phyloP scores from a whole-genome alignment of 53 echinoderm and acorn worm species.

The Temnopleurus reevesii region DNA sequence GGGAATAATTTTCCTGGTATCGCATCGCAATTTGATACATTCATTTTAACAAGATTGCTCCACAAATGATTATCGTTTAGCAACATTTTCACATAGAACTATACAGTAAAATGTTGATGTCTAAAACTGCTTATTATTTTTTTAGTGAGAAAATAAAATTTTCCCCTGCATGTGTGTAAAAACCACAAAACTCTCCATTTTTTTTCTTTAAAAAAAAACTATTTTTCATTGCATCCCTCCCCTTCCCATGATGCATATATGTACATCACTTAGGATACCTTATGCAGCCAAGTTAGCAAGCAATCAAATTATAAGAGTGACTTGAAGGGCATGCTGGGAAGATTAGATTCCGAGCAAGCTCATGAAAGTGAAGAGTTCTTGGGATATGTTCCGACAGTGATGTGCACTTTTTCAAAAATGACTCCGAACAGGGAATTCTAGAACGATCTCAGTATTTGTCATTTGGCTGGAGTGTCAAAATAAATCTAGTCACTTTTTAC shows the following conservation, averaged over 20 bases:
- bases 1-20: too few relatives aligned
- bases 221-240: neutral
- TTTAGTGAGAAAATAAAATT: too few relatives aligned
- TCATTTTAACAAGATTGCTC: too few relatives aligned
- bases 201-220: neutral
- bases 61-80: too few relatives aligned
- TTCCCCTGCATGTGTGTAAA: neutral
- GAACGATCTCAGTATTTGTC: too few relatives aligned
- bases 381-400: slow-evolving; percentile 10
- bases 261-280: neutral
- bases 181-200: neutral
- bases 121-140: too few relatives aligned
- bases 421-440: too few relatives aligned
- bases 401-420: slow-evolving; percentile 11
- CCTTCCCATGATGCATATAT: neutral
- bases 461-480: too few relatives aligned
- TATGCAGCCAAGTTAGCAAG: neutral
- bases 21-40: too few relatives aligned
- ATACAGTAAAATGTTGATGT: too few relatives aligned
- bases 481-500: too few relatives aligned
- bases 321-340: slow-evolving; percentile 2
- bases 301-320: slow-evolving; percentile 40
- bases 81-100: too few relatives aligned
- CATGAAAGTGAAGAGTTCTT: slow-evolving; percentile 31
- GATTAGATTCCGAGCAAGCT: slow-evolving; percentile 20